Conservation (phyloP, 1,140 invertebrate genomes). For the Trinorchestia longiramus region DNA sequence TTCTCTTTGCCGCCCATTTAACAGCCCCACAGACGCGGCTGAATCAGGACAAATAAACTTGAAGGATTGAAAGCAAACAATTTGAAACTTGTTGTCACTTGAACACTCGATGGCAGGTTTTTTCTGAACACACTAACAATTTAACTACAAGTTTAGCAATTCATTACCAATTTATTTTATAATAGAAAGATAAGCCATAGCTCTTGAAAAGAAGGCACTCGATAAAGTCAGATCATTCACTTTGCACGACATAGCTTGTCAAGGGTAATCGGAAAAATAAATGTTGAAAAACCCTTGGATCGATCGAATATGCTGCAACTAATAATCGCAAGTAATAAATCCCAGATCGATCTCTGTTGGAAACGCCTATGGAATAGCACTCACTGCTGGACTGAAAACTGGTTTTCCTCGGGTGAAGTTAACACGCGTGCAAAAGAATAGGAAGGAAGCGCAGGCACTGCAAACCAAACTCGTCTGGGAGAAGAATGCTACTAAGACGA, state of each 20-base stretch:
- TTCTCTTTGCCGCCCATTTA: not conserved
- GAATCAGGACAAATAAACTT: not conserved
- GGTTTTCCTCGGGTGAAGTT: not conserved
- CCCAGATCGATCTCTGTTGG: not conserved
- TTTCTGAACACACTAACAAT: not conserved
- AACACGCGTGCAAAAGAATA: not conserved
- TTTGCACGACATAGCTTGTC: not conserved
- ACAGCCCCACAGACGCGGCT: not conserved
- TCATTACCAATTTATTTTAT: not conserved
- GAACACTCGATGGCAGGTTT: not conserved
- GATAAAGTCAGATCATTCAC: not conserved
- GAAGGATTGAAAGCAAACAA: not conserved
- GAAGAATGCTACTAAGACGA: conserved; percentile 31
- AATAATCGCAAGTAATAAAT: not conserved
- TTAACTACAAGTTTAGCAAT: not conserved
- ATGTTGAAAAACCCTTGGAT: not conserved
- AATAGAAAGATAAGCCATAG: conserved; percentile 25
- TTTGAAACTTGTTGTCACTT: not conserved
- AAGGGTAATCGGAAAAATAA: not conserved
- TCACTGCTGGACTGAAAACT: not conserved
- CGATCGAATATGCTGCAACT: not conserved
- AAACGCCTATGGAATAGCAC: not conserved
- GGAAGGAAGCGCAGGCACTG: not conserved
- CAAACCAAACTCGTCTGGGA: not conserved
- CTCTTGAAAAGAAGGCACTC: not conserved